A percentile compares a stretch with the other conserved stretches of the same genome.
Conservation (phyloP, 2,888 invertebrate species). For the Atethmia centrago region DNA sequence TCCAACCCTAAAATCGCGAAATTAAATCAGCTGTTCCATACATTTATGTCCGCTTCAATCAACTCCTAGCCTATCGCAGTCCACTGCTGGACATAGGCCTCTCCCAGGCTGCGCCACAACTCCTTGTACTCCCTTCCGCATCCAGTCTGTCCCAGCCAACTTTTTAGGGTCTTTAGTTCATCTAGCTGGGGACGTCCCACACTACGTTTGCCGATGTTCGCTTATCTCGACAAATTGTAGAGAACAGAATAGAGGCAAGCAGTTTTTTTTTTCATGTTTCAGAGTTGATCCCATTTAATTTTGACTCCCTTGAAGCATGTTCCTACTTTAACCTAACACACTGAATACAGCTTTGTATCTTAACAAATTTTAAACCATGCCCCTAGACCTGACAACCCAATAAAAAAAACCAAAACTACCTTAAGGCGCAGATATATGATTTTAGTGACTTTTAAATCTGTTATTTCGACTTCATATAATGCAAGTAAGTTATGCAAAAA, state of each 20-base stretch:
- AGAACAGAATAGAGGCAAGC: no score
- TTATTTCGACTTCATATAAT: no score
- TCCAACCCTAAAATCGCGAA: background rate
- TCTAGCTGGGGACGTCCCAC: background rate
- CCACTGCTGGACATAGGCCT: no score
- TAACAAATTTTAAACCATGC: background rate
- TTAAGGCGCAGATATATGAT: no score
- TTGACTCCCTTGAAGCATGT: no score
- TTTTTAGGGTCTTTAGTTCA: background rate
- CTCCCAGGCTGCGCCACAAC: background rate
- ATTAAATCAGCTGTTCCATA: background rate
- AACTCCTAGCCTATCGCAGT: background rate
- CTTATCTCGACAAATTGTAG: no score
- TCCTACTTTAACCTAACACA: no score
- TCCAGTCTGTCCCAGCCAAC: no score
- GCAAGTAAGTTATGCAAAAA: no score
- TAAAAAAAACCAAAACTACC: background rate
- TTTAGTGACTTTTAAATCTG: no score
- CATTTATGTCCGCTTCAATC: no score
- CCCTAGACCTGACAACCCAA: background rate
- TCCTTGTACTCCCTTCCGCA: background rate
- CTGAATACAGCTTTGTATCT: background rate
- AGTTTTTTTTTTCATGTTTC: background rate
- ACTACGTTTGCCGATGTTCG: no score
- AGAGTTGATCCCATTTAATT: background rate